These are phyloP conservation scores for Bombus haemorrhoidalis DNA, from an alignment of 1,140 invertebrate species.

Conservation along the genomic window DNA sequence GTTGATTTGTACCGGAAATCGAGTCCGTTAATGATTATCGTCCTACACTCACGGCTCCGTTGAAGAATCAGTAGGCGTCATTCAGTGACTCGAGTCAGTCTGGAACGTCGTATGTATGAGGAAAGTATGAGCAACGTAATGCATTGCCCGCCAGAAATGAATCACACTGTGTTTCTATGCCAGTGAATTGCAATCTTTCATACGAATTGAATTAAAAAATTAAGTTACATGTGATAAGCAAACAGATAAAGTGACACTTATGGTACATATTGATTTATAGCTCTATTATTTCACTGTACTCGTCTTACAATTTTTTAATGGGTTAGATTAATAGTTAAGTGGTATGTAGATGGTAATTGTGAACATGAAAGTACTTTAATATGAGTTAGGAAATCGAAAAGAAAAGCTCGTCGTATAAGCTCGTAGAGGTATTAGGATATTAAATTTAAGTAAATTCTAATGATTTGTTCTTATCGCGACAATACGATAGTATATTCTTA, in stretches of 20 bases:
- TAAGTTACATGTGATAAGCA: not conserved
- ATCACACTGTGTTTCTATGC: conserved; percentile 37
- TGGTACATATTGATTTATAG: not conserved
- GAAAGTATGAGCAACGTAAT: conserved; percentile 29
- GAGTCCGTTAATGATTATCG: conserved; percentile 48
- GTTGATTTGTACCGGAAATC: conserved; percentile 61
- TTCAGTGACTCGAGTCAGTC: conserved; percentile 39
- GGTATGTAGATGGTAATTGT: not conserved
- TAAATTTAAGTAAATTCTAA: no score
- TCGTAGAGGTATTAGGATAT: no score
- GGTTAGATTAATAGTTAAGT: no score
- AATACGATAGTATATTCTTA: not conserved
- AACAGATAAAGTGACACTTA: not conserved
- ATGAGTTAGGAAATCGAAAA: not conserved
- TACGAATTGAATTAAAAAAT: conserved; percentile 27
- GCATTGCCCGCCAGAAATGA: conserved; percentile 57
- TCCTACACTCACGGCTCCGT: conserved; percentile 52
- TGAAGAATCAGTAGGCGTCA: conserved; percentile 58
- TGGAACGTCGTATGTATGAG: not conserved
- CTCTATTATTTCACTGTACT: not conserved
- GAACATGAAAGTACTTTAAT: not conserved
- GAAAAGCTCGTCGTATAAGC: not conserved
- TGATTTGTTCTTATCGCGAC: no score
- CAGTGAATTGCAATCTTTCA: conserved; percentile 1
- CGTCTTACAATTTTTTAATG: no score